These are phyloP conservation scores for Cynodonichthys magdalenae DNA, from an alignment of 2,797 vertebrate species.

Conservation along the genomic window DNA sequence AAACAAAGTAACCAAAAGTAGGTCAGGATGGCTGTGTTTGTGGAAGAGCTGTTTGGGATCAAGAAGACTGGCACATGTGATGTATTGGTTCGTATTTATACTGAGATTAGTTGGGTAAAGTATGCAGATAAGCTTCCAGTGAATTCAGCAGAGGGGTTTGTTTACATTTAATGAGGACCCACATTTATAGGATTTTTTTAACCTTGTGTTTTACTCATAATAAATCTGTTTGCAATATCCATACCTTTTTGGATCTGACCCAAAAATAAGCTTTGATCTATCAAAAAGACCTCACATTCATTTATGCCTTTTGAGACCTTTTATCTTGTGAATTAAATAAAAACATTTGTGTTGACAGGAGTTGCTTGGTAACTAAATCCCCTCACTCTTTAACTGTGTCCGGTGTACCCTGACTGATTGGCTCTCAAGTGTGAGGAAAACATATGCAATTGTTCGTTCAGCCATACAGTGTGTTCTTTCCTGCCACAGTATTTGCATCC, in stretches of 20 bases:
- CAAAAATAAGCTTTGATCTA: neutral
- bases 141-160: no score
- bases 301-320: constrained; percentile 4
- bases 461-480: constrained; percentile 24
- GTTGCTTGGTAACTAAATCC: constrained; percentile 66
- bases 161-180: no score
- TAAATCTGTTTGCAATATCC: neutral
- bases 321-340: constrained; percentile 14
- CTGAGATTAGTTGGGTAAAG: no score
- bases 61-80: no score
- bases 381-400: constrained; percentile 44
- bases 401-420: constrained; percentile 62
- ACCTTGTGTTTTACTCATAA: no score
- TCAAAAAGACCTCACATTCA: neutral
- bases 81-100: no score
- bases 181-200: no score
- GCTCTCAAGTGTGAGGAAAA: constrained; percentile 58
- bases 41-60: no score
- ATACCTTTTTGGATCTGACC: neutral
- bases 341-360: constrained; percentile 43
- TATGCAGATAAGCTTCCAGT: no score
- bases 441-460: constrained; percentile 49
- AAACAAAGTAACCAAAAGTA: no score
- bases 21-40: no score
- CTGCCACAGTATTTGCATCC: constrained; percentile 33